Evolutionary conservation across 1,140 invertebrate species (phyloP).

Genomic region (Heliothis virescens): DNA sequence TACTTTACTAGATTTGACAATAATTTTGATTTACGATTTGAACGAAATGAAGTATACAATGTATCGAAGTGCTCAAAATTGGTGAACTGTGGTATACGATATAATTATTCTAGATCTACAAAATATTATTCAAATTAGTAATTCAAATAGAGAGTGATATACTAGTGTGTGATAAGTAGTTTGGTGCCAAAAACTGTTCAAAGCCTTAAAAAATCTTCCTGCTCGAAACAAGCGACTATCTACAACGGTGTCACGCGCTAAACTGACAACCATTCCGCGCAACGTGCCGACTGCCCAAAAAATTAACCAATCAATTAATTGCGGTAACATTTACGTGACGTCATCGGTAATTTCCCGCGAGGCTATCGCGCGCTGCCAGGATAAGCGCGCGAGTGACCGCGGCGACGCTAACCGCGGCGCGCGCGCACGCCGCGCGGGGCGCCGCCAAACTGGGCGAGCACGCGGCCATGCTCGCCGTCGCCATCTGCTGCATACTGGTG

Average conservation of each 20-base stretch:
- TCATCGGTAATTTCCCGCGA: background rate
- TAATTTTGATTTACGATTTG: slow-evolving; percentile 40
- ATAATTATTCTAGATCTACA: background rate
- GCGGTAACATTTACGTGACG: slow-evolving; percentile 7
- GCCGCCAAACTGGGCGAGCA: slow-evolving; percentile 85
- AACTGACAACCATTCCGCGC: background rate
- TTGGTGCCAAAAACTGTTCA: slow-evolving; percentile 17
- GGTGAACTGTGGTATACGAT: slow-evolving; percentile 26
- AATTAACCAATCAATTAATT: background rate
- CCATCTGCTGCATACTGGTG: slow-evolving; percentile 92
- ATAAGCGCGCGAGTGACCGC: slow-evolving; percentile 70
- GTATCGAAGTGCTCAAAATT: slow-evolving; percentile 29
- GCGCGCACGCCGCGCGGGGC: slow-evolving; percentile 68
- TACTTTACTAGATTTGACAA: slow-evolving; percentile 41
- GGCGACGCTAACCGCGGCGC: slow-evolving; percentile 71
- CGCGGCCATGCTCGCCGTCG: slow-evolving; percentile 91
- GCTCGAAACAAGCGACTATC: background rate
- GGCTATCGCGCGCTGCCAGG: slow-evolving; percentile 49
- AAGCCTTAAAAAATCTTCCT: background rate
- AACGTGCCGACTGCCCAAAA: background rate
- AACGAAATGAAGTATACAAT: slow-evolving; percentile 25
- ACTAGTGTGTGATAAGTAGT: background rate
- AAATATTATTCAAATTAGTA: background rate
- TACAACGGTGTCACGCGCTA: background rate
- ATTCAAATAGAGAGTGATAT: background rate